A percentile compares a stretch with the other conserved stretches of the same genome.
Conservation (phyloP, 2,888 invertebrate species). For the Aelia acuminata region DNA sequence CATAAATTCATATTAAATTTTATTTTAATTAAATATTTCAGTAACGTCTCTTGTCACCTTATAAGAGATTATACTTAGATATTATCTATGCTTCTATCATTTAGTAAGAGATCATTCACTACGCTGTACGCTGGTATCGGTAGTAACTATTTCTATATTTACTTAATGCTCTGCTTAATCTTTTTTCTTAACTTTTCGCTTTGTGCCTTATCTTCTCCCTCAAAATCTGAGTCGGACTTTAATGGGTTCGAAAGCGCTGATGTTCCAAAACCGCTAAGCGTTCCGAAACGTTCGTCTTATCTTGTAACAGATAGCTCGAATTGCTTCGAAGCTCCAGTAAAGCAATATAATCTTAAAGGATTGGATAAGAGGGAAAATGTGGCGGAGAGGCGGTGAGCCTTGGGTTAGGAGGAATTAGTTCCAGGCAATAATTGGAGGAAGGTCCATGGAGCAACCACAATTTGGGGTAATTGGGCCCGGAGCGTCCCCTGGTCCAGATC, state of each 20-base stretch:
- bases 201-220: slow-evolving; percentile 3
- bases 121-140: too few relatives aligned
- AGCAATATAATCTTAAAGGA: neutral
- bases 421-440: slow-evolving; percentile 20
- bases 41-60: too few relatives aligned
- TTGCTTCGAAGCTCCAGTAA: neutral
- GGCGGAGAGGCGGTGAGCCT: neutral
- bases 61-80: too few relatives aligned
- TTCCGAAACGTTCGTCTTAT: neutral
- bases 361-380: neutral
- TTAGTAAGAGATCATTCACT: too few relatives aligned
- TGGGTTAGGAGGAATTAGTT: slow-evolving; percentile 28
- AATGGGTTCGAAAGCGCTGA: neutral
- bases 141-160: neutral
- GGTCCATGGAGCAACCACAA: neutral
- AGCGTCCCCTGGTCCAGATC: neutral
- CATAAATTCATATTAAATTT: too few relatives aligned
- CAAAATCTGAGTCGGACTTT: neutral
- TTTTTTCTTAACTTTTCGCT: neutral
- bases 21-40: too few relatives aligned
- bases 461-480: neutral
- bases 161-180: neutral
- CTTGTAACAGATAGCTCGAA: neutral
- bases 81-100: too few relatives aligned
- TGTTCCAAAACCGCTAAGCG: neutral